phyloP scores from a whole-genome alignment of 2,113 vertebrate genomes.

The Ptyas mucosa region DNA sequence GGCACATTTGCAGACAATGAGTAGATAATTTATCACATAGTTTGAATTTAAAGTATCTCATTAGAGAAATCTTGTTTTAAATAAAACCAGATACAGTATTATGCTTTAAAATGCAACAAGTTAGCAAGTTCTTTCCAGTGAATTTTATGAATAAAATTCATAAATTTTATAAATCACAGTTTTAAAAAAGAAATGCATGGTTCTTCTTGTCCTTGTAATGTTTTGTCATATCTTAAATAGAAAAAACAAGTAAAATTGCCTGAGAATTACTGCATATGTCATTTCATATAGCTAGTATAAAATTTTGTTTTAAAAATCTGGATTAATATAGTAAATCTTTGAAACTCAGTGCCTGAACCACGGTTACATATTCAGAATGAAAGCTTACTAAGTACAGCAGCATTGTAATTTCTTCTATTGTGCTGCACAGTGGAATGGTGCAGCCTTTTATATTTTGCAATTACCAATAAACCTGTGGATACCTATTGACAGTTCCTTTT shows the following conservation, averaged over 20 bases:
- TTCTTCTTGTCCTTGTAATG: neutral
- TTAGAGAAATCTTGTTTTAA: neutral
- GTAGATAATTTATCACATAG: neutral
- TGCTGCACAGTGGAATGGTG: neutral
- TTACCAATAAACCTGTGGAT: neutral
- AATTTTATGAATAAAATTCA: neutral
- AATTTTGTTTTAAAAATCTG: neutral
- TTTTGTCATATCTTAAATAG: neutral
- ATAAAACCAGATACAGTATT: neutral
- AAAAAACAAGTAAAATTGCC: neutral
- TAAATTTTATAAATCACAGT: neutral
- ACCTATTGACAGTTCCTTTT: constrained; percentile 46
- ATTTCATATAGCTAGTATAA: neutral
- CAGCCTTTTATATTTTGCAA: neutral
- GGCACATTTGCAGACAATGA: neutral
- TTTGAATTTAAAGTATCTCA: neutral
- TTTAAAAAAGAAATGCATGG: neutral
- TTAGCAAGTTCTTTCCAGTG: neutral
- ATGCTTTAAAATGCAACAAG: neutral
- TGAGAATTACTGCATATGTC: neutral
- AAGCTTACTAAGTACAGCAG: neutral
- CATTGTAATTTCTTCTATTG: neutral
- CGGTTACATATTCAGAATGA: neutral
- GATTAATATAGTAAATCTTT: neutral
- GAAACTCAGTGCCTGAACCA: neutral